Evolutionary conservation across 2,797 vertebrate species (phyloP), one percentile per base, ranked within the genome.

Genomic region (Chelmon rostratus): DNA sequence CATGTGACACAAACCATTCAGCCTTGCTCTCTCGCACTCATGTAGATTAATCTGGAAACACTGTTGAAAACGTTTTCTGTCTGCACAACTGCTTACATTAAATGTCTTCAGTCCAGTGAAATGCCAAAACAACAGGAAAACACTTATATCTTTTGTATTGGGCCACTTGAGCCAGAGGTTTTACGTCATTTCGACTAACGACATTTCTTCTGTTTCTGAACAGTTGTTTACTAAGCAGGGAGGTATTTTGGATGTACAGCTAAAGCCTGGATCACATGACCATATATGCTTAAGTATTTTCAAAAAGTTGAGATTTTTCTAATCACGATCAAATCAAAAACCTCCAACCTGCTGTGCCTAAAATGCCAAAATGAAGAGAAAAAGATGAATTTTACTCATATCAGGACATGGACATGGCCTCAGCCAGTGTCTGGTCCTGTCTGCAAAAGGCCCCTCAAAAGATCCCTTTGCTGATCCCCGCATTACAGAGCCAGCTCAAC

Each of bases 401-500:
- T 53, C 25, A 53, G 58, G 57, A 76, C 23, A 62, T 3, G 49
- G 3, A 50, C 42, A n/a, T 13, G 38, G 31, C 58, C 37, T 73
- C 19, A 13, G 50, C 37, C 49, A 11, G 65, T 28, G 71, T 73
- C 69, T 83, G 58, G 31, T 78, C 64, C 77, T 37, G 79, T 18
- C 71, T 58, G 52, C 46, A 71, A 78, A 76, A 68, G 37, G 18
- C 50, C 21, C 63, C 59, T n/a, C 38, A 59, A 83, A 86, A 70
- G 66, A 75, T 67, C 61, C 64, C 64, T 61, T 63, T 59, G 67
- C 83, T 91, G 85, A 93, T 90, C 83, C 81, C 65, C 16, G 74
- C 56, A 79, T 87, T 84, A 85, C 73, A 83, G 82, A 57, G 67
- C n/a, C 25, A 73, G 82, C 85, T 89, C 78, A 85, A 73, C 78